Conservation (phyloP, 2,797 vertebrate species). For the Protosalanx chinensis region DNA sequence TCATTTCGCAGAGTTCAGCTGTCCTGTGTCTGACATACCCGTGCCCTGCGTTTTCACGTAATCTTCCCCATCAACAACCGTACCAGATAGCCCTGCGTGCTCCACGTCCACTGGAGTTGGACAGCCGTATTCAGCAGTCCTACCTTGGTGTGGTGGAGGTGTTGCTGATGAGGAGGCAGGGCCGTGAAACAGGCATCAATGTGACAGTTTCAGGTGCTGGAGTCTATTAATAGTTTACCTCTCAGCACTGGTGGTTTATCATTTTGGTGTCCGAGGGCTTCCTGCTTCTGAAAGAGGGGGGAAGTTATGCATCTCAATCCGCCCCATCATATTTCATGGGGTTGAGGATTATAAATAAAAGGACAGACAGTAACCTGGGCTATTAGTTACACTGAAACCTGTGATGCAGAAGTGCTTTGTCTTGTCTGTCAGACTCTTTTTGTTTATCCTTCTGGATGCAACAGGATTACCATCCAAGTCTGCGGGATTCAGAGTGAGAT, state of each 20-base stretch:
- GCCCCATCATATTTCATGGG: slow-evolving; percentile 75
- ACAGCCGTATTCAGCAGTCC: slow-evolving; percentile 51
- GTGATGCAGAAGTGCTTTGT: slow-evolving; percentile 66
- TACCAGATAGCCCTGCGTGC: not conserved
- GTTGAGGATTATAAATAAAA: slow-evolving; percentile 76
- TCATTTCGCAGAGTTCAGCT: too few species aligned
- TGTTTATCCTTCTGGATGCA: slow-evolving; percentile 57
- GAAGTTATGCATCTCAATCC: slow-evolving; percentile 76
- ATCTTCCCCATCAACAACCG: not conserved
- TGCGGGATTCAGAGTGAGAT: slow-evolving; percentile 51
- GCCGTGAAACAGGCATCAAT: slow-evolving; percentile 64
- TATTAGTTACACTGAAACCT: slow-evolving; percentile 74
- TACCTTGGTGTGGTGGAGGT: slow-evolving; percentile 53
- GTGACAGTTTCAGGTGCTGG: slow-evolving; percentile 83
- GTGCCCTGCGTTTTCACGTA: not conserved
- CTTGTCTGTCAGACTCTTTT: slow-evolving; percentile 56
- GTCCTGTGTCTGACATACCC: not conserved
- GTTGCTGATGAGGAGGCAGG: slow-evolving; percentile 59
- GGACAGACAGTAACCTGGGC: slow-evolving; percentile 70
- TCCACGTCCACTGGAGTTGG: not conserved
- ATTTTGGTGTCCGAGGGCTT: slow-evolving; percentile 76
- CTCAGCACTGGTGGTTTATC: slow-evolving; percentile 78
- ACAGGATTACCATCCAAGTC: slow-evolving; percentile 56
- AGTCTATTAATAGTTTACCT: slow-evolving; percentile 84
- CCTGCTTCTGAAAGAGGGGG: slow-evolving; percentile 63